Base-by-base conservation (phyloP, 2,888 invertebrate genomes). In the Pristionchus arcanus region DNA sequence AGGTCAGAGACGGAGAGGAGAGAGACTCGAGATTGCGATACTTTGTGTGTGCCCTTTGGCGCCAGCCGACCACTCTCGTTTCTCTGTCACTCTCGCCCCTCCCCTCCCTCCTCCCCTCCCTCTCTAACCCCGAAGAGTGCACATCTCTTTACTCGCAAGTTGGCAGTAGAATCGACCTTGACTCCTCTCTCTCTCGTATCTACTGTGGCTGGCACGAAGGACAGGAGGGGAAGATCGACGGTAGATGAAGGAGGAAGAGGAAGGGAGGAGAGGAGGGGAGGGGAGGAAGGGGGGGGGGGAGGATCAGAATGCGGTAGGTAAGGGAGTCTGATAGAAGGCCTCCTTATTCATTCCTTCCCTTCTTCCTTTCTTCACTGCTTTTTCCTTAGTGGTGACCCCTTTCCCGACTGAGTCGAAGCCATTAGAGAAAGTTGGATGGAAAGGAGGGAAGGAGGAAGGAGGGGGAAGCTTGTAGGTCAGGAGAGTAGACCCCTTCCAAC, bases 1-100 rank as follows among this genome's bases (percentile, higher is more conserved):
- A 74, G 84, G 84, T 59, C 59, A 85, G 84, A 55, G 84, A 85
- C 84, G 84, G 34, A 85, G 84, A 85, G 84, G 84, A n/a, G n/a
- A n/a, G 42, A 85, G 59, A 49, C 84, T 59, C 59, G 84, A 85
- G 84, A 85, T 85, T 59, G 84, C 81, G 81, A 81, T 81, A 81
- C 53, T 81, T 9, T 53, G 42, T 55, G 53, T 59, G 59, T 85
- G 84, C 84, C 84, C 84, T 85, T 85, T 85, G 84, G 84, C 84
- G 84, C 84, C 84, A 85, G 49, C 87, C 68, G 71, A 49, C 87
- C 53, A 87, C 68, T 87, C 71, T 87, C 87, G 68, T 42, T 15
- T n/a, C 42, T 87, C 87, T 87, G 84, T 31, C 34, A n/a, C 87
- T 71, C 87, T 87, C 66, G 42, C 68, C 66, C 34, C 55, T 42